These are phyloP conservation scores for Pachyrhynchus sulphureomaculatus DNA, from an alignment of 1,140 invertebrate genomes.

Conservation along the genomic window DNA sequence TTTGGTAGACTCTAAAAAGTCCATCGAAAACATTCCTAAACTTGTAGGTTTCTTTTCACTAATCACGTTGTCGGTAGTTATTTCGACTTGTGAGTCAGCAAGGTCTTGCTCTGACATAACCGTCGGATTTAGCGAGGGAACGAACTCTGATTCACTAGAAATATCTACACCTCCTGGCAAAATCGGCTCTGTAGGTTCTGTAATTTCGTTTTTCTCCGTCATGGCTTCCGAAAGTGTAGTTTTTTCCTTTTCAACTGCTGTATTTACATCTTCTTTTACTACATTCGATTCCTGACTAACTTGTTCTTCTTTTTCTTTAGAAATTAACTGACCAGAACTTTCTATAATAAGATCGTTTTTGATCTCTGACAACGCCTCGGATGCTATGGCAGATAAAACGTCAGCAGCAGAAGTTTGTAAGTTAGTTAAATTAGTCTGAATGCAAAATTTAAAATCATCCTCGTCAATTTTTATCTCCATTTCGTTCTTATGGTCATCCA, in stretches of 20 bases:
- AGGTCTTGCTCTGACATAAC: conserved; percentile 48
- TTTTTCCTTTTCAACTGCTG: background rate
- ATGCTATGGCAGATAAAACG: conserved; percentile 36
- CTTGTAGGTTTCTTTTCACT: conserved; percentile 39
- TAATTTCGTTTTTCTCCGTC: background rate
- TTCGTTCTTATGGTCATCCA: conserved; percentile 2
- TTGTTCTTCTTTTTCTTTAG: background rate
- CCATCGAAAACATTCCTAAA: conserved; percentile 43
- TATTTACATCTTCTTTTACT: background rate
- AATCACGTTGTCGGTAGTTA: conserved; percentile 39
- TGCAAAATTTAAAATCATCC: conserved; percentile 18
- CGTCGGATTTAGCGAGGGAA: conserved; percentile 44
- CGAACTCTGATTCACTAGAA: conserved; percentile 36
- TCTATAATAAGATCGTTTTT: background rate
- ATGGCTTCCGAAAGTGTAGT: conserved; percentile 4
- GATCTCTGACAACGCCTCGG: conserved; percentile 30
- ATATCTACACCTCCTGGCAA: background rate
- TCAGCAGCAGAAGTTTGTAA: conserved; percentile 22
- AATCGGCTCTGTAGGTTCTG: background rate
- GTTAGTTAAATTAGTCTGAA: conserved; percentile 31
- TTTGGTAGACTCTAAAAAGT: conserved; percentile 37
- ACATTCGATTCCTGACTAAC: background rate
- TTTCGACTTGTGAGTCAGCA: conserved; percentile 48
- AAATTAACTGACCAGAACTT: background rate
- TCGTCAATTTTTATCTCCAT: conserved; percentile 6